Conservation (phyloP, 2,113 vertebrate species). For the Catharus bicknelli region DNA sequence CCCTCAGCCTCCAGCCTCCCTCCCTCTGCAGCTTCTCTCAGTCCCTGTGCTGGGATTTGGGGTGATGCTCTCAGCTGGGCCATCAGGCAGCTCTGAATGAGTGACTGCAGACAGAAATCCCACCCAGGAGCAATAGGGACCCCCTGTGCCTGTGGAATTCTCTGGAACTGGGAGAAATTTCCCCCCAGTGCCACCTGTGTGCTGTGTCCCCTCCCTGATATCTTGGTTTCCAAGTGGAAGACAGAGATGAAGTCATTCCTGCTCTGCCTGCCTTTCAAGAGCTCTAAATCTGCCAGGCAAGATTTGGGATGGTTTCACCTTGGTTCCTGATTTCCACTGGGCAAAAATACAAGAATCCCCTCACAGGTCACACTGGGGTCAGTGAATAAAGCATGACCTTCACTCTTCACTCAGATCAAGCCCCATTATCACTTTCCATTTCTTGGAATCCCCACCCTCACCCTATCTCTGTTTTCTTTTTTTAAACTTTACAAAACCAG, state of each 20-base stretch:
- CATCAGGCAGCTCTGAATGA: neutral
- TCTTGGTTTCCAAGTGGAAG: neutral
- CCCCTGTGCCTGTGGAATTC: neutral
- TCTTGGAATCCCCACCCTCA: neutral
- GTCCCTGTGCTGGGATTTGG: fast-evolving
- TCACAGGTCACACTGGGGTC: neutral
- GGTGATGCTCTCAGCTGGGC: neutral
- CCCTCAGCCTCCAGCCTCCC: neutral
- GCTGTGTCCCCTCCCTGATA: neutral
- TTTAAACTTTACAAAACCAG: neutral
- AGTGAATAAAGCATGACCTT: neutral
- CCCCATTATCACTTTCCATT: neutral
- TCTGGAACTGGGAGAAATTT: neutral
- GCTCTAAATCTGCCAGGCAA: neutral
- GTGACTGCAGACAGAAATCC: neutral
- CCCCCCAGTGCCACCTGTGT: neutral
- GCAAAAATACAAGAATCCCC: neutral
- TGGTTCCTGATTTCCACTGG: neutral
- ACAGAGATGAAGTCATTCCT: neutral
- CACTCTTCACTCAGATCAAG: neutral
- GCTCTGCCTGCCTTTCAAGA: neutral
- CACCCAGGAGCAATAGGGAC: neutral
- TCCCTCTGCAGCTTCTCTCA: neutral
- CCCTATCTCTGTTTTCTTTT: neutral
- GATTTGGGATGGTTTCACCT: neutral